phyloP scores from a whole-genome alignment of 1,140 invertebrate species.

The Drosophila grimshawi region DNA sequence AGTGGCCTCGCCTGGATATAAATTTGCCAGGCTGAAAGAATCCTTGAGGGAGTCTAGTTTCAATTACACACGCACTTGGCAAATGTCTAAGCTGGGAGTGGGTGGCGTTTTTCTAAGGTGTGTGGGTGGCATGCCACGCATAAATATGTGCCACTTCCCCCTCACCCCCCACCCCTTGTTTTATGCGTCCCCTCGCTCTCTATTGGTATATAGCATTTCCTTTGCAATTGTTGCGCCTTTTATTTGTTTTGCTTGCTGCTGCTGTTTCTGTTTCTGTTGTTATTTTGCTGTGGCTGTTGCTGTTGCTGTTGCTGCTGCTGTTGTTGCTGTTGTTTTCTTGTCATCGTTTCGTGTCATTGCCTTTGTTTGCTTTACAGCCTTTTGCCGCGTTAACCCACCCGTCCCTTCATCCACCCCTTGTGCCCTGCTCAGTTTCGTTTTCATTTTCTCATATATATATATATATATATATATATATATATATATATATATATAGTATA shows the following conservation, averaged over 20 bases:
- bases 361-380: conserved; percentile 77
- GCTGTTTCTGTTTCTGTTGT: conserved; percentile 29
- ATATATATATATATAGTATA: conserved; percentile 73
- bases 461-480: conserved; percentile 72
- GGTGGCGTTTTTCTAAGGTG: background rate
- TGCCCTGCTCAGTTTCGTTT: conserved; percentile 43
- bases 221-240: conserved; percentile 80
- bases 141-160: conserved; percentile 10
- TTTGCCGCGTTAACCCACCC: conserved; percentile 3
- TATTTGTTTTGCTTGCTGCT: conserved; percentile 76
- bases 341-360: conserved; percentile 78
- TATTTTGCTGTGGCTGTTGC: conserved; percentile 46
- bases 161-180: background rate
- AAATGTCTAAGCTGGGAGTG: conserved; percentile 27
- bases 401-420: background rate
- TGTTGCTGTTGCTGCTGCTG: conserved; percentile 28
- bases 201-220: conserved; percentile 18
- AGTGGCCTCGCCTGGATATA: conserved; percentile 21
- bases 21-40: background rate
- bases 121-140: conserved; percentile 27
- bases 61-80: conserved; percentile 80
- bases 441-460: conserved; percentile 77
- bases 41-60: conserved; percentile 59
- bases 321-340: conserved; percentile 42
- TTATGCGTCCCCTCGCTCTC: conserved; percentile 9